A percentile compares a stretch with the other conserved stretches of the same genome.
phyloP scores from a whole-genome alignment of 2,888 invertebrate species.

The Hypercompe scribonia region DNA sequence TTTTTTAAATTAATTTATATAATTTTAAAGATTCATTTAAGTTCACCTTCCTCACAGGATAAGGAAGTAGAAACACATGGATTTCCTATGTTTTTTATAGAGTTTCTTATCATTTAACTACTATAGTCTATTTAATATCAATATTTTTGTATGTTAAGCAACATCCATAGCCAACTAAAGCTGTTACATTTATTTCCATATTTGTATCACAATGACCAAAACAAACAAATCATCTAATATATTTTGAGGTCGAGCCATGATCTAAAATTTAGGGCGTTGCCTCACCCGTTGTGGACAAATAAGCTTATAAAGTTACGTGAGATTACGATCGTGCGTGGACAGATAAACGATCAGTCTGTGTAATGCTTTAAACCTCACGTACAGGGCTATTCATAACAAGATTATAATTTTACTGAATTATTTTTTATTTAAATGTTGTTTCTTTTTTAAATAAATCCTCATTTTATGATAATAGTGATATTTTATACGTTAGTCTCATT shows the following conservation, averaged over 20 bases:
- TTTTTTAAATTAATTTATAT: too few relatives aligned
- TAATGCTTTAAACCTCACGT: conserved; percentile 5
- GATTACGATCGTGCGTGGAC: conserved; percentile 22
- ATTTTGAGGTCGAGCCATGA: conserved; percentile 10
- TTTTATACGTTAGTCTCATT: neutral
- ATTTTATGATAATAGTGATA: neutral
- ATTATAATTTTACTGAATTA: neutral
- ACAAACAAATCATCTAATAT: conserved; percentile 16
- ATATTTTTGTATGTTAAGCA: neutral
- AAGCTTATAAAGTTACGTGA: conserved; percentile 13
- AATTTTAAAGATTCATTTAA: too few relatives aligned
- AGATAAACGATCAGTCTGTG: conserved; percentile 16
- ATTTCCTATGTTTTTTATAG: too few relatives aligned
- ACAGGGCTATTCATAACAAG: conserved; percentile 12
- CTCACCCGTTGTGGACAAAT: conserved; percentile 18
- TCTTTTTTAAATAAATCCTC: neutral
- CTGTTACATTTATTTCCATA: neutral
- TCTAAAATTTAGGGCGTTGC: conserved; percentile 13
- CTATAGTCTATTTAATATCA: too few relatives aligned
- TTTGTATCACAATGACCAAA: conserved; percentile 8
- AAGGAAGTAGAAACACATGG: too few relatives aligned
- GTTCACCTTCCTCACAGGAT: too few relatives aligned
- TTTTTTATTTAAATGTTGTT: neutral
- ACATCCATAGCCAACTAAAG: neutral
- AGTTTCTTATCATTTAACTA: too few relatives aligned